These are phyloP conservation scores for Augochlorella aurata DNA, from an alignment of 2,888 invertebrate species.

Conservation along the genomic window DNA sequence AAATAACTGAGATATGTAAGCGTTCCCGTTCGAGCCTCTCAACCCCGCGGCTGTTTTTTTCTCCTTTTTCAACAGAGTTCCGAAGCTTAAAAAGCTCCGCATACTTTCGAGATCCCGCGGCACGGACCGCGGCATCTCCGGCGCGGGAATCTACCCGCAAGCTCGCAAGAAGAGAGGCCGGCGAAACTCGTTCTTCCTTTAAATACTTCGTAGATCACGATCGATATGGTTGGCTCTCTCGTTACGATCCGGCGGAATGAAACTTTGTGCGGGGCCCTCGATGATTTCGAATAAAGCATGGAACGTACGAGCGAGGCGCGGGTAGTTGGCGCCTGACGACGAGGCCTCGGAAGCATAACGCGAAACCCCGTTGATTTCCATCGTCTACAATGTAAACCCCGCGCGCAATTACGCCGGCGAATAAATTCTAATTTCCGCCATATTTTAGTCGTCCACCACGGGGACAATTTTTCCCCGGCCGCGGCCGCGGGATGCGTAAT, in stretches of 20 bases:
- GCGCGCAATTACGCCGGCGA: not conserved
- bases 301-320: not conserved
- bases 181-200: slow-evolving; percentile 15
- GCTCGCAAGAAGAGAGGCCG: not conserved
- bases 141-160: not conserved
- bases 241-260: slow-evolving; percentile 20
- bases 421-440: slow-evolving; percentile 23
- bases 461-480: not conserved
- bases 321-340: not conserved
- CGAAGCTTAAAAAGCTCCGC: not conserved
- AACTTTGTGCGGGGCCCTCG: slow-evolving; percentile 16
- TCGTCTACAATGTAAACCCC: not conserved
- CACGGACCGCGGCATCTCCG: not conserved
- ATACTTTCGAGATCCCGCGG: not conserved
- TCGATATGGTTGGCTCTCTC: slow-evolving; percentile 18
- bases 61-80: not conserved
- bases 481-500: not conserved
- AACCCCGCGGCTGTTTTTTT: not conserved
- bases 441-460: not conserved
- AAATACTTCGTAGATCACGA: slow-evolving; percentile 9
- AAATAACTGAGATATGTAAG: not conserved
- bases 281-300: slow-evolving; percentile 18
- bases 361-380: not conserved
- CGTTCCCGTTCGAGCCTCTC: not conserved
- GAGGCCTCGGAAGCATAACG: not conserved